A percentile compares a stretch with the other conserved stretches of the same genome.
phyloP scores from a whole-genome alignment of 2,888 invertebrate genomes.

The Diaprepes abbreviatus region DNA sequence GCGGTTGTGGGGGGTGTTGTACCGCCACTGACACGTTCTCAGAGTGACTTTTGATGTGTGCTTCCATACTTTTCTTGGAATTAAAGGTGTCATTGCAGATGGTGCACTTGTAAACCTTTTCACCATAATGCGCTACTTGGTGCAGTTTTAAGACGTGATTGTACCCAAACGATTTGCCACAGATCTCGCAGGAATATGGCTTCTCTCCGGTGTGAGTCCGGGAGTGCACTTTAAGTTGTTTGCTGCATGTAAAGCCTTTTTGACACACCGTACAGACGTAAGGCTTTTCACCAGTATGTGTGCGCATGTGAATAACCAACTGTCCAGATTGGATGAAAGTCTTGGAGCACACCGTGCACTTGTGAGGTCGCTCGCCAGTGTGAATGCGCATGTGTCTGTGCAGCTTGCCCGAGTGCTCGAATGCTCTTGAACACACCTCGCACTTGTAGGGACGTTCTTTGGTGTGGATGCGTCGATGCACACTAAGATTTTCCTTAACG shows the following conservation, averaged over 20 bases:
- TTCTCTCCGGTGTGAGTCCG: slow-evolving; percentile 93
- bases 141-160: slow-evolving; percentile 92
- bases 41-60: slow-evolving; percentile 86
- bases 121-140: slow-evolving; percentile 88
- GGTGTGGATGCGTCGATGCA: slow-evolving; percentile 90
- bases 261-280: slow-evolving; percentile 86
- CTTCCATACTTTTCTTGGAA: slow-evolving; percentile 91
- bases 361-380: slow-evolving; percentile 91
- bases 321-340: slow-evolving; percentile 94
- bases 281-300: slow-evolving; percentile 89
- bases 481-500: slow-evolving; percentile 92
- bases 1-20: slow-evolving; percentile 70
- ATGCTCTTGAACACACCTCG: slow-evolving; percentile 88
- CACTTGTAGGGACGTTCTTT: slow-evolving; percentile 93
- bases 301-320: slow-evolving; percentile 90
- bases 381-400: slow-evolving; percentile 93
- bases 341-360: slow-evolving; percentile 88
- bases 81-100: slow-evolving; percentile 92
- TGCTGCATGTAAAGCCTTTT: slow-evolving; percentile 93
- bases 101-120: slow-evolving; percentile 93
- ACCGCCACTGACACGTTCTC: slow-evolving; percentile 67
- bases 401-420: slow-evolving; percentile 91
- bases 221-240: slow-evolving; percentile 91
- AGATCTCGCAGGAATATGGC: slow-evolving; percentile 92
- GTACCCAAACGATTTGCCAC: slow-evolving; percentile 91